Conservation (phyloP, 2,888 invertebrate species). For the Muscina levida region DNA sequence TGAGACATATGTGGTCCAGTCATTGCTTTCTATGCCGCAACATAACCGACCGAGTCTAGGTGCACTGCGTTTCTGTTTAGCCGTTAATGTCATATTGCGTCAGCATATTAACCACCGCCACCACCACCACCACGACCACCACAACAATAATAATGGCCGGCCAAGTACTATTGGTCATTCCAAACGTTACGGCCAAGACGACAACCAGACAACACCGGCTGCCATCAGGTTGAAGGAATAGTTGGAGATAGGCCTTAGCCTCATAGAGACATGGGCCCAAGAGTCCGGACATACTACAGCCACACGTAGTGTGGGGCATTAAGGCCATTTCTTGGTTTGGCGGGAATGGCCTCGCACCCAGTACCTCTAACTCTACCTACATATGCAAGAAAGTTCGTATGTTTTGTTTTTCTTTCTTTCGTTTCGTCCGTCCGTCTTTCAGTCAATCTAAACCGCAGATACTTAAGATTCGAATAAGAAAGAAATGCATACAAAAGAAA, state of each 20-base stretch:
- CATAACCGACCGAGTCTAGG: conserved; percentile 11
- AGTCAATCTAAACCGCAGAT: conserved; percentile 21
- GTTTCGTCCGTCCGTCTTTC: conserved; percentile 12
- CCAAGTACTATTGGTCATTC: conserved; percentile 49
- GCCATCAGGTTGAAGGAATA: neutral
- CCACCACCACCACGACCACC: conserved; percentile 37
- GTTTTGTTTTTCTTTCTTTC: no score
- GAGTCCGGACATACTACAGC: conserved; percentile 29
- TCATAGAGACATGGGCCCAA: conserved; percentile 17
- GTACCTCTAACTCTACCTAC: no score
- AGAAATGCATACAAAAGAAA: conserved; percentile 33
- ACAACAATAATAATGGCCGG: conserved; percentile 14
- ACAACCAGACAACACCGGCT: conserved; percentile 3
- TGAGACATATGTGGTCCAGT: conserved; percentile 49
- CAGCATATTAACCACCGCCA: conserved; percentile 52
- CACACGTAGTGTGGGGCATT: conserved; percentile 48
- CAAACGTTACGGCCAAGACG: conserved; percentile 18
- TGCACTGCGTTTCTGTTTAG: neutral
- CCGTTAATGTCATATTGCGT: conserved; percentile 45
- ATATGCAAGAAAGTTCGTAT: conserved; percentile 15
- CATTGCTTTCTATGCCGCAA: conserved; percentile 6
- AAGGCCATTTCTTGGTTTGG: conserved; percentile 37
- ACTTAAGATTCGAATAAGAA: conserved; percentile 19
- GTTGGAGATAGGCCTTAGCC: conserved; percentile 21
- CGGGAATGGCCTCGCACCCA: no score